These are phyloP conservation scores for Monomorium pharaonis DNA, from an alignment of 1,140 invertebrate genomes.

Conservation along the genomic window DNA sequence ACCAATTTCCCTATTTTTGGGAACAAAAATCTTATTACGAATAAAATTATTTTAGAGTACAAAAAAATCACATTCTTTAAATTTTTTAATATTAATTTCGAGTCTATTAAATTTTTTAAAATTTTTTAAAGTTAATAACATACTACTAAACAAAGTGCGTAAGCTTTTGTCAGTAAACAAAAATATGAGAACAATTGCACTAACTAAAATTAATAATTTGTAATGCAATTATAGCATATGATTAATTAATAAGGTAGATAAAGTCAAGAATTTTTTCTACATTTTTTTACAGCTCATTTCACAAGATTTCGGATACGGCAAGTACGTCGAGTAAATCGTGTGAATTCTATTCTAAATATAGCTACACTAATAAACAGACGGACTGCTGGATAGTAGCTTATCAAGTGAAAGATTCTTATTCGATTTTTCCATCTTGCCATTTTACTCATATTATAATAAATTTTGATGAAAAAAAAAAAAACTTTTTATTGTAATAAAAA, in stretches of 20 bases:
- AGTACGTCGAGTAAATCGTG: neutral
- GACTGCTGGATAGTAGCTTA: neutral
- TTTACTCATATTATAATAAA: neutral
- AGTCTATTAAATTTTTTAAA: neutral
- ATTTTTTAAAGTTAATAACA: neutral
- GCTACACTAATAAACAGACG: neutral
- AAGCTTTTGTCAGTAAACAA: neutral
- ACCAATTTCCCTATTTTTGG: neutral
- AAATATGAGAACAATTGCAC: neutral
- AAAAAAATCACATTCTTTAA: neutral
- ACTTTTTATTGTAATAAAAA: neutral
- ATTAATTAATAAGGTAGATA: neutral
- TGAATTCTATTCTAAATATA: conserved; percentile 13
- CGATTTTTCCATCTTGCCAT: neutral
- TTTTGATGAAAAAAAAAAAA: neutral
- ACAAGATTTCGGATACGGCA: neutral
- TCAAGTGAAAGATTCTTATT: neutral
- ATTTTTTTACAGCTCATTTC: neutral
- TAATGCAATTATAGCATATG: neutral
- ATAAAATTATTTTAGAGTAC: conserved; percentile 13
- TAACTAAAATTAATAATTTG: neutral
- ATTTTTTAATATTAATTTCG: neutral
- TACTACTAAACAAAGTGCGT: neutral
- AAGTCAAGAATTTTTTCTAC: neutral
- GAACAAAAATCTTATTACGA: neutral